Evolutionary conservation across 2,888 invertebrate species (phyloP), one percentile per base, ranked within the genome.

Genomic region (Corbicula japonica): DNA sequence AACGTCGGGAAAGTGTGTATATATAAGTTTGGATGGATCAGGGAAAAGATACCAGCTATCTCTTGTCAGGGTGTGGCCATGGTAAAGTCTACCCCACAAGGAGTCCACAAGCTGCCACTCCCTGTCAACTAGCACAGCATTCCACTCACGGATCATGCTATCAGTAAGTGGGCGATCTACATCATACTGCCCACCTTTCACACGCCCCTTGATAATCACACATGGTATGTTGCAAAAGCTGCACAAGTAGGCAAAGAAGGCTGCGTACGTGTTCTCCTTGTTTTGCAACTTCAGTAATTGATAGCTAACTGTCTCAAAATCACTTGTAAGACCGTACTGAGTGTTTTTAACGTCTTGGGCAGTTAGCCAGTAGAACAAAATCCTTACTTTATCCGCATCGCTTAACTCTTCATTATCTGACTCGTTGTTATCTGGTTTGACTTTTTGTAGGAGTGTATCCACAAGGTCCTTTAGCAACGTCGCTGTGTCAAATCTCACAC

Each of bases 21-120:
- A 83, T 12, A 86, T 82, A 12, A 92, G 65, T 23, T 85, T 76
- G 23, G 87, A 82, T 1, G 92, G 92, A 62, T 91, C 91, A 0
- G 91, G 84, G 34, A 92, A 86, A 76, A 92, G 90, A 62, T 87
- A 91, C 71, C 88, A 89, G 2, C 30, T 28, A 15, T 86, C 83
- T 46, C 79, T 79, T 21, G 80, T 77, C 21, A 78, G 44, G n/a
- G 80, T 75, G 18, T 79, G 79, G 54, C 83, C 77, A n/a, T n/a
- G 21, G 21, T 65, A 35, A 1, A 15, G 15, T 23, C 32, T 5
- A 15, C 80, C 80, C 84, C 84, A 84, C 21, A 80, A 73, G 21
- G 66, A 23, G 66, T 84, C 76, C 23, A 84, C 63, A 50, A 82
- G 56, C 12, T 72, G 21, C 84, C 84, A 84, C 30, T 68, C 60